Base-by-base conservation (phyloP, 1,140 invertebrate species). In the Potamilus streckersoni region DNA sequence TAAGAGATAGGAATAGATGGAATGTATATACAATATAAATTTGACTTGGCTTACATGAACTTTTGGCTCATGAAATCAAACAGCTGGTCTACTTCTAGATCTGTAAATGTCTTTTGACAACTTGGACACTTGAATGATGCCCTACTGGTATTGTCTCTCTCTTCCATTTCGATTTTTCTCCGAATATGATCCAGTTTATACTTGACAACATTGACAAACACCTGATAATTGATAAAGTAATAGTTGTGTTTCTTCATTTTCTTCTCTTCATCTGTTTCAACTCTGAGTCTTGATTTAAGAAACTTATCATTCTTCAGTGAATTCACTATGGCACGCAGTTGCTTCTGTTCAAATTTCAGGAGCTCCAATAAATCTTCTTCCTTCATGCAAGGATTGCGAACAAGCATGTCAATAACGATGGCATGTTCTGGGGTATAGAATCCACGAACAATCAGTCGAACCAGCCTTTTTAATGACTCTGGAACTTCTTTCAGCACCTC, bases 191-290 rank as follows among this genome's bases (percentile, higher is more conserved):
- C 97, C 82, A 99, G 90, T 91, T 98, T 98, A 88, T 98, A 99
- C 89, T 98, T 98, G 2, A 91, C 87, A 38, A 99, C 96, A 92
- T 99, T 99, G 5, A 99, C 97, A 91, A 98, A 98, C 85, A 94
- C 93, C 89, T 97, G 97, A 88, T 98, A 98, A 90, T 98, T 98
- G 78, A 99, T 98, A 85, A 97, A 98, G 89, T 98, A 98, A 90
- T 98, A 98, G 89, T 98, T 98, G 14, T 98, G 96, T 92, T 97
- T 96, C 85, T 97, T 96, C 23, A 96, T 95, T 92, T 97, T 97
- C n/a, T 96, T 96, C 91, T 98, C 97, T 5, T 93, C 92, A 61
- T 96, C 96, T 69, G 97, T 98, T 92, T 98, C 97, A 94, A 98
- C 97, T 62, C 95, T 94, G 75, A 98, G 91, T 82, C 95, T 78